Percentiles rank a stretch among this genome's conserved stretches.
Evolutionary conservation across 2,113 vertebrate genomes (phyloP).

Genomic region (Siphamia tubifer): DNA sequence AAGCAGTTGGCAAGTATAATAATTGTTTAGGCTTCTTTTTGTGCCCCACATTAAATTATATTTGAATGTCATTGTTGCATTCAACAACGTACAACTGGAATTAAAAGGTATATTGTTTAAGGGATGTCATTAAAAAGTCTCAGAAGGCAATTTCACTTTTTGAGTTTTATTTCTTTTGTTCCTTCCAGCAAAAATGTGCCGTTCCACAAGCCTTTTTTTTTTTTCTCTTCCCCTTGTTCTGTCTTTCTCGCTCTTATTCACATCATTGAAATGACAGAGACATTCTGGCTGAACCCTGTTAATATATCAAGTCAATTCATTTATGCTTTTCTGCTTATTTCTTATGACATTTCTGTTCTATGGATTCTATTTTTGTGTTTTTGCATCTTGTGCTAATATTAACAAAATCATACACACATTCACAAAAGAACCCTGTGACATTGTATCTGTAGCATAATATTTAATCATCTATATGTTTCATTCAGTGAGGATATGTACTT

Average conservation of each 20-base stretch:
- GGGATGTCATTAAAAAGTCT: slow-evolving; percentile 35
- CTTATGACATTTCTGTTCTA: not conserved
- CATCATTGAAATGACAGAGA: slow-evolving; percentile 9
- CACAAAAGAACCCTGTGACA: not conserved
- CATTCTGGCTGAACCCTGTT: slow-evolving; percentile 19
- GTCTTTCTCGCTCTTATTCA: not conserved
- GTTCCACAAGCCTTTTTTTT: not conserved
- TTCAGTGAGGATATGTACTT: too few species aligned
- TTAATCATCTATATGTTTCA: too few species aligned
- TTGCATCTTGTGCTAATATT: slow-evolving; percentile 3
- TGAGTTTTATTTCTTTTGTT: slow-evolving; percentile 58
- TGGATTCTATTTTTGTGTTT: too few species aligned
- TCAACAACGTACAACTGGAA: slow-evolving; percentile 34
- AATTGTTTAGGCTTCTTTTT: not conserved
- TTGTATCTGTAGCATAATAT: too few species aligned
- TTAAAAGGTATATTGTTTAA: slow-evolving; percentile 41
- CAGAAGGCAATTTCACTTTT: slow-evolving; percentile 46
- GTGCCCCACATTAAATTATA: slow-evolving; percentile 20
- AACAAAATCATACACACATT: not conserved
- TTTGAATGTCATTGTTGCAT: slow-evolving; percentile 28
- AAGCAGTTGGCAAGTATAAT: slow-evolving; percentile 5
- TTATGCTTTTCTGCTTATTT: slow-evolving; percentile 6
- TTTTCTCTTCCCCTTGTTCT: not conserved
- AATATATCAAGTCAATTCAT: slow-evolving; percentile 6
- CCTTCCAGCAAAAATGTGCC: slow-evolving; percentile 21